Conservation (phyloP, 2,888 invertebrate species). For the Athalia cordata region DNA sequence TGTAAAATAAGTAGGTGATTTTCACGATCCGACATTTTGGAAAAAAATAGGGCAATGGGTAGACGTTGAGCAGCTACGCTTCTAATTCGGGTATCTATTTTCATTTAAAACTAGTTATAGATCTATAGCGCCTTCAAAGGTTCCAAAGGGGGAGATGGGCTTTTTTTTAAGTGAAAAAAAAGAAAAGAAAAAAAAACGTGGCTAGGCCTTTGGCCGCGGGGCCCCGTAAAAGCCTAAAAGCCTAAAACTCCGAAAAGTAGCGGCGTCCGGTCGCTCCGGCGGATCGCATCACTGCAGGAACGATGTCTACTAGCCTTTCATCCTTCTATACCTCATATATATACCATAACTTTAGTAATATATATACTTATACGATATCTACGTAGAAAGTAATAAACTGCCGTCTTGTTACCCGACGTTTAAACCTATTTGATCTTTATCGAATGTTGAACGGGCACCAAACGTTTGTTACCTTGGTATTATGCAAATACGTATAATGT, state of each 20-base stretch:
- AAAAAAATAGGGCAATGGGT: too few relatives aligned
- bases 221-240: neutral
- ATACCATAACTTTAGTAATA: too few relatives aligned
- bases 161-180: slow-evolving; percentile 7
- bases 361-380: neutral
- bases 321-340: too few relatives aligned
- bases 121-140: neutral
- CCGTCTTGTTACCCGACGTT: slow-evolving; percentile 39
- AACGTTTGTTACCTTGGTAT: slow-evolving; percentile 35
- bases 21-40: slow-evolving; percentile 6
- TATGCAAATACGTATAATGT: slow-evolving; percentile 35
- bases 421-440: slow-evolving; percentile 40
- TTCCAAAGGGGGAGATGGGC: neutral
- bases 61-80: neutral
- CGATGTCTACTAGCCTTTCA: too few relatives aligned
- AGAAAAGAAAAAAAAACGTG: neutral
- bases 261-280: too few relatives aligned
- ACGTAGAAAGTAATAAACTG: slow-evolving; percentile 38
- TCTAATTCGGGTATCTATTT: too few relatives aligned
- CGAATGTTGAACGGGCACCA: slow-evolving; percentile 30
- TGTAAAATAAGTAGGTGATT: slow-evolving; percentile 32
- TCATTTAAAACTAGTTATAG: too few relatives aligned
- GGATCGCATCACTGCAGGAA: too few relatives aligned
- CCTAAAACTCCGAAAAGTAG: neutral
- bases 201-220: neutral